A percentile compares a stretch with the other conserved stretches of the same genome.
Conservation (phyloP, 2,888 invertebrate species). For the Acanthosepion pharaonis region DNA sequence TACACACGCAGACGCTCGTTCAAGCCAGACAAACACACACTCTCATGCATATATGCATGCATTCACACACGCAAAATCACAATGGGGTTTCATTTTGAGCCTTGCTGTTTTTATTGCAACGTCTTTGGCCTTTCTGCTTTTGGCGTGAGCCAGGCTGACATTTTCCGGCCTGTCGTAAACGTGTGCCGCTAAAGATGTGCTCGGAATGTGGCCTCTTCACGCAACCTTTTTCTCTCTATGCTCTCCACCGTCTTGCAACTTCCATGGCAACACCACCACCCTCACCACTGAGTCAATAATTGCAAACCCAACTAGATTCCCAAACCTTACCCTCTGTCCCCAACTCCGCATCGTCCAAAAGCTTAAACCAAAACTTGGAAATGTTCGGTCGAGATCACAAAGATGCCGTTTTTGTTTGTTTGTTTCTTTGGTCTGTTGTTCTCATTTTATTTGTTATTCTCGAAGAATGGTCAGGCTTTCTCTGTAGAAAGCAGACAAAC, state of each 20-base stretch:
- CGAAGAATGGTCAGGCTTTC: conserved; percentile 20
- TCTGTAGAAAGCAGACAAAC: neutral
- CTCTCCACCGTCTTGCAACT: neutral
- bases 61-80: neutral
- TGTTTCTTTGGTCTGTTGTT: neutral
- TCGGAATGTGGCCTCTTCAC: conserved; percentile 33
- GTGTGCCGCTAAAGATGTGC: conserved; percentile 36
- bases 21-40: neutral
- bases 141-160: conserved; percentile 35
- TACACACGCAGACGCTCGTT: neutral
- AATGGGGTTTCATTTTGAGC: conserved; percentile 33
- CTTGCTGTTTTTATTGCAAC: conserved; percentile 21
- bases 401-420: neutral
- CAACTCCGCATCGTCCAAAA: neutral
- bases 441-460: neutral
- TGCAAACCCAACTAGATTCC: conserved; percentile 8
- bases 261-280: neutral
- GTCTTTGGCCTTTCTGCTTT: conserved; percentile 33
- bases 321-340: neutral
- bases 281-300: neutral
- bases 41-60: neutral
- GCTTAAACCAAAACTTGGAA: neutral
- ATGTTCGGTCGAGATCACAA: neutral
- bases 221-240: neutral
- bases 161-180: conserved; percentile 36